Evolutionary conservation across 2,888 invertebrate species (phyloP).

Genomic region (Agrochola lychnidis): DNA sequence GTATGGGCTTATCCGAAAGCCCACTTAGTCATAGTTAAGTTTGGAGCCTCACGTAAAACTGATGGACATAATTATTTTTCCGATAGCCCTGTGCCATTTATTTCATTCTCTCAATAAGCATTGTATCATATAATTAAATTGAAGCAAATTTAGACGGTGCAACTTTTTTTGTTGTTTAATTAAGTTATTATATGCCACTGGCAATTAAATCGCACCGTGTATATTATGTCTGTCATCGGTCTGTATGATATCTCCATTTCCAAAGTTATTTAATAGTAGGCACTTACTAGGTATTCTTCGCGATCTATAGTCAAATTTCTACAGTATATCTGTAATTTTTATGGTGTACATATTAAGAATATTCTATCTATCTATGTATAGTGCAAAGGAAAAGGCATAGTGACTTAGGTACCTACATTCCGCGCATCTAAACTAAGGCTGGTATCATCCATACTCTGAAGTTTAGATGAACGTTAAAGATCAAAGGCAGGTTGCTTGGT

Average conservation of each 20-base stretch:
- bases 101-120: background rate
- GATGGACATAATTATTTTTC: background rate
- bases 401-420: background rate
- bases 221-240: background rate
- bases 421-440: conserved; percentile 6
- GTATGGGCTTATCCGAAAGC: background rate
- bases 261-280: background rate
- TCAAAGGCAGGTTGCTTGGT: conserved; percentile 48
- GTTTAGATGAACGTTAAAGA: conserved; percentile 42
- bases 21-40: background rate
- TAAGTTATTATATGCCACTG: background rate
- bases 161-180: background rate
- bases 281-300: background rate
- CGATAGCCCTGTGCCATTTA: background rate
- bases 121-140: too few relatives aligned
- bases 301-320: background rate
- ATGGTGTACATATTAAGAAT: too few relatives aligned
- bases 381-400: background rate
- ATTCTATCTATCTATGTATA: background rate
- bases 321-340: too few relatives aligned
- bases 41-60: too few relatives aligned
- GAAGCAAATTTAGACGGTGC: background rate
- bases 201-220: background rate
- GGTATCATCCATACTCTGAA: conserved; percentile 36
- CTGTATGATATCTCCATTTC: background rate